Conservation (phyloP, 2,113 vertebrate genomes). For the Poeciliopsis turrubarensis region DNA sequence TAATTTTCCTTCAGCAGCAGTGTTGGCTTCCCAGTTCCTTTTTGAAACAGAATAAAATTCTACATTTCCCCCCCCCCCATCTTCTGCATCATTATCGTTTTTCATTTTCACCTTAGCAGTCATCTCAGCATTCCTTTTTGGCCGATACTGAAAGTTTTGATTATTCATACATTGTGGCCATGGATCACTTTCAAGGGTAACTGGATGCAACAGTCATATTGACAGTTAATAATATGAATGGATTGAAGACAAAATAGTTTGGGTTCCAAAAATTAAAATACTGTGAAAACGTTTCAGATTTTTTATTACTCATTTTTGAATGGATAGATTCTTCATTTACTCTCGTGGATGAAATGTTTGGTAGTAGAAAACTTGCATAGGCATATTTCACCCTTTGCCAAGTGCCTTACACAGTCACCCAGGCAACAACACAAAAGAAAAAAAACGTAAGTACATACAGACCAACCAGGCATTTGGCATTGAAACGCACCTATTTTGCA, state of each 20-base stretch:
- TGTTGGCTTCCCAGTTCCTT: neutral
- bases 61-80: neutral
- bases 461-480: too few relatives aligned
- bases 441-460: too few relatives aligned
- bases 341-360: too few relatives aligned
- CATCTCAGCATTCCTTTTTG: neutral
- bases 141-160: neutral
- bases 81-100: neutral
- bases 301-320: too few relatives aligned
- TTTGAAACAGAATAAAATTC: neutral
- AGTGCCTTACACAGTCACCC: too few relatives aligned
- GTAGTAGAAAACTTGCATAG: too few relatives aligned
- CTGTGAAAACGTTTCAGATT: conserved; percentile 6
- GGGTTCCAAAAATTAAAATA: too few relatives aligned
- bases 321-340: too few relatives aligned
- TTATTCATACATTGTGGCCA: neutral
- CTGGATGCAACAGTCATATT: neutral
- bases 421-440: too few relatives aligned
- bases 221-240: neutral
- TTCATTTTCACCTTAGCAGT: neutral
- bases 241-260: conserved; percentile 17
- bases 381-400: too few relatives aligned
- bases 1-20: neutral
- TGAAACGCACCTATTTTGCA: too few relatives aligned
- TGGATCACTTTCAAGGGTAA: conserved; percentile 5